A percentile compares a stretch with the other conserved stretches of the same genome.
Conservation (phyloP, 1,140 invertebrate species). For the Aporrectodea caliginosa region DNA sequence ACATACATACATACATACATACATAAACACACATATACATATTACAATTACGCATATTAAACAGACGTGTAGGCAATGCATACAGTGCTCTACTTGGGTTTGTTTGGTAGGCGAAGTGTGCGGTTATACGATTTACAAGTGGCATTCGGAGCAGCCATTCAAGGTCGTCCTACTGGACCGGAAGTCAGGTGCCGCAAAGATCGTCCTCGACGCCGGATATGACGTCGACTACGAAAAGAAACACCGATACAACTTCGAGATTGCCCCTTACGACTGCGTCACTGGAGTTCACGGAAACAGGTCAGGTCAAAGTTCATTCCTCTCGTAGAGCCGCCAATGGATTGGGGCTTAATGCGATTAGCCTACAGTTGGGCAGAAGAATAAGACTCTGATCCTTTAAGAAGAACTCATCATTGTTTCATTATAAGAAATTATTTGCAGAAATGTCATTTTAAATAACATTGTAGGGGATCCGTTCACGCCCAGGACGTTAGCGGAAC, state of each 20-base stretch:
- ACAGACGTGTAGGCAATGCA: slow-evolving; percentile 44
- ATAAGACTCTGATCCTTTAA: too few relatives aligned
- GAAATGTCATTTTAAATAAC: too few relatives aligned
- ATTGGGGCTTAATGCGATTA: too few relatives aligned
- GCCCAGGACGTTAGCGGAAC: too few relatives aligned
- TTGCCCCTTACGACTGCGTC: slow-evolving; percentile 84
- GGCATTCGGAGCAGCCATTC: slow-evolving; percentile 87
- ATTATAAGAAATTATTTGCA: too few relatives aligned
- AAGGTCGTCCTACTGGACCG: slow-evolving; percentile 63
- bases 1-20: neutral
- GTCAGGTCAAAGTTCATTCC: too few relatives aligned
- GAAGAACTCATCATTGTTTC: too few relatives aligned
- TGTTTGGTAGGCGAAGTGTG: slow-evolving; percentile 69
- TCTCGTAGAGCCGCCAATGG: too few relatives aligned
- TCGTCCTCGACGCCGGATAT: slow-evolving; percentile 69
- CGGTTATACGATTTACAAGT: slow-evolving; percentile 87
- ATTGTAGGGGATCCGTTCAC: too few relatives aligned
- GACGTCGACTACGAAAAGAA: slow-evolving; percentile 88
- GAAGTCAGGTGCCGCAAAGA: slow-evolving; percentile 58
- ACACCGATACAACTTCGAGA: slow-evolving; percentile 91
- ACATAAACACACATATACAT: neutral
- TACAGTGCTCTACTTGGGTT: slow-evolving; percentile 23
- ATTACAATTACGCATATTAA: neutral
- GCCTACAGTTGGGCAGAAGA: too few relatives aligned
- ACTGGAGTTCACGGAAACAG: slow-evolving; percentile 76